Base-by-base conservation (phyloP, 2,888 invertebrate genomes). In the Philaethria dido region DNA sequence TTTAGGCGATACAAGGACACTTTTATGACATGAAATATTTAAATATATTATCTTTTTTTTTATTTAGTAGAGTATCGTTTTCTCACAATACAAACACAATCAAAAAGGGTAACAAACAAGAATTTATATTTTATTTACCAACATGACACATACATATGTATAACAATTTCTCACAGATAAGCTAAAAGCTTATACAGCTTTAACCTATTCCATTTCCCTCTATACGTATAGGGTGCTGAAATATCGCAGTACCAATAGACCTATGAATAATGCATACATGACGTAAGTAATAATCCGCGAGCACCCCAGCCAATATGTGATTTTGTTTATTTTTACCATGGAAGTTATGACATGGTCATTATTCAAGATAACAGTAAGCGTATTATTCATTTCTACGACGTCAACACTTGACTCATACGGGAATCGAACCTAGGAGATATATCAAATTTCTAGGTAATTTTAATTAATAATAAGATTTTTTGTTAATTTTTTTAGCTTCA, bases 211-310 rank as follows among this genome's bases (percentile, higher is more conserved):
- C 48, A 33, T 61, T 64, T 61, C 16, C 39, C 36, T 33, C 44
- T 25, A 33, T 62, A 66, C 36, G 29, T 60, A 52, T 36, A 52
- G 80, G 80, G 73, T 77, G 70, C 73, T 86, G 86, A 89, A 81
- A 81, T 84, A 89, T 86, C 78, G 75, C 77, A 73, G 67, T 77
- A 78, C 80, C 87, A 85, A 87, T 85, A 78, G 75, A 78, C 77
- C 83, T 81, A 91, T 91, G 90, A 92, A 92, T 92, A 89, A 91
- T 84, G 85, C 89, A 89, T 87, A 76, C 74, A 75, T 75, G 78
- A 80, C 73, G 79, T 78, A 72, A 83, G 84, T 81, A 84, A 88
- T 89, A 88, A 89, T 88, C 83, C 78, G 80, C 76, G 76, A 80
- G 81, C 80, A 79, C 70, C 81, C 73, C 60, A 73, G 75, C 76